These are phyloP conservation scores for Torymus aiolomorphi DNA, from an alignment of 2,888 invertebrate genomes.

Conservation along the genomic window DNA sequence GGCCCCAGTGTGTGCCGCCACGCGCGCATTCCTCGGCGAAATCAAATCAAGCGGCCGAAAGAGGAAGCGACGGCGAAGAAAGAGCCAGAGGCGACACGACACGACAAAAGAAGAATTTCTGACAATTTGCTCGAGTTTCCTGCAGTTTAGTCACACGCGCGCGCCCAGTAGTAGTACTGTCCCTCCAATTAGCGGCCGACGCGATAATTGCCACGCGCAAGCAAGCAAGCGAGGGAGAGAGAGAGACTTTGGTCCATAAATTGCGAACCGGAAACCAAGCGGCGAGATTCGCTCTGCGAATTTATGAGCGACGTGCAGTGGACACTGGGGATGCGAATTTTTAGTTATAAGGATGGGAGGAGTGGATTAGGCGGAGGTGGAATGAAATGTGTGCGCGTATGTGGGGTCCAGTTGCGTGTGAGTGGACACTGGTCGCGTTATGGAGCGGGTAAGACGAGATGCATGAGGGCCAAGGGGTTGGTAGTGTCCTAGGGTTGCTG, in stretches of 20 bases:
- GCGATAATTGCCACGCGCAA: conserved; percentile 59
- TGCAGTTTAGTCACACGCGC: conserved; percentile 38
- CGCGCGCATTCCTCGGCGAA: conserved; percentile 34
- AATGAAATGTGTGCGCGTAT: too few relatives aligned
- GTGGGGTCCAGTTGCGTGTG: too few relatives aligned
- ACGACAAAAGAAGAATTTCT: conserved; percentile 49
- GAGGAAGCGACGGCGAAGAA: conserved; percentile 19
- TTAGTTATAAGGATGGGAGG: too few relatives aligned
- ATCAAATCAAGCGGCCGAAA: conserved; percentile 46
- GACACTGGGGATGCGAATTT: neutral
- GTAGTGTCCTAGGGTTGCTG: too few relatives aligned
- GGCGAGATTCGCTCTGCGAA: conserved; percentile 14
- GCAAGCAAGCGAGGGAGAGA: too few relatives aligned
- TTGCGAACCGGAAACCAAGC: conserved; percentile 62
- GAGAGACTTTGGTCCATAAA: conserved; percentile 63
- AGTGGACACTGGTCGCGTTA: too few relatives aligned
- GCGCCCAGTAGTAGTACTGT: neutral
- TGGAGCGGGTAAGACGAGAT: too few relatives aligned
- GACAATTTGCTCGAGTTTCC: conserved; percentile 54
- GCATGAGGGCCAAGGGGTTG: too few relatives aligned
- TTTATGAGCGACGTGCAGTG: conserved; percentile 20
- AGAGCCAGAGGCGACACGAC: neutral
- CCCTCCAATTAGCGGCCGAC: conserved; percentile 60
- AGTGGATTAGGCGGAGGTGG: too few relatives aligned
- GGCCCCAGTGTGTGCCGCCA: too few relatives aligned